Percentiles rank a stretch among this genome's conserved stretches.
Evolutionary conservation across 2,113 vertebrate species (phyloP).

Genomic region (Perognathus longimembris): DNA sequence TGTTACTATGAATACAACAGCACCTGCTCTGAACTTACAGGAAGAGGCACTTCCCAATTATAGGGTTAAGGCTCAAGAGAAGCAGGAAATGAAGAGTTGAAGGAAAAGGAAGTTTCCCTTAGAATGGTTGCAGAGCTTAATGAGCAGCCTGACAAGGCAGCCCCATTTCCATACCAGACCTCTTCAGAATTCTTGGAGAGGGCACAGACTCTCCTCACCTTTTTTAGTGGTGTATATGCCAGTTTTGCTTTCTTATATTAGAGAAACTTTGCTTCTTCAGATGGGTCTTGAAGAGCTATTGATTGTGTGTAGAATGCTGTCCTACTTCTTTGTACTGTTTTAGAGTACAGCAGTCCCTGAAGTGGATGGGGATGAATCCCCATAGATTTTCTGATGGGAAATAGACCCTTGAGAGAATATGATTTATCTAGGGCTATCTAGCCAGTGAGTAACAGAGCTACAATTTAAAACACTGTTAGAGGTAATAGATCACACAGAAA

Average conservation of each 20-base stretch:
- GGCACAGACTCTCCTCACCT: not conserved
- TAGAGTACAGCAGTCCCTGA: not conserved
- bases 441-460: not conserved
- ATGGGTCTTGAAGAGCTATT: not conserved
- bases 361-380: not conserved
- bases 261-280: not conserved
- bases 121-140: not conserved
- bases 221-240: not conserved
- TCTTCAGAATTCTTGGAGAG: not conserved
- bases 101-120: fast-evolving
- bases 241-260: not conserved
- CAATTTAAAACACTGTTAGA: not conserved
- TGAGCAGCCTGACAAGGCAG: not conserved
- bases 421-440: not conserved
- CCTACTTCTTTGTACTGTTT: not conserved
- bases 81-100: not conserved
- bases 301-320: not conserved
- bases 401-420: slow-evolving; percentile 28
- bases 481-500: not conserved
- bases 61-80: not conserved
- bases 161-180: not conserved
- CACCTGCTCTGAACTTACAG: not conserved
- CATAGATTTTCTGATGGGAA: slow-evolving; percentile 38
- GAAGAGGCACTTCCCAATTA: not conserved
- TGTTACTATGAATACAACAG: not conserved